Percentiles rank a stretch among this genome's conserved stretches.
phyloP scores from a whole-genome alignment of 1,140 invertebrate species.

The Scaptomyza graminum region DNA sequence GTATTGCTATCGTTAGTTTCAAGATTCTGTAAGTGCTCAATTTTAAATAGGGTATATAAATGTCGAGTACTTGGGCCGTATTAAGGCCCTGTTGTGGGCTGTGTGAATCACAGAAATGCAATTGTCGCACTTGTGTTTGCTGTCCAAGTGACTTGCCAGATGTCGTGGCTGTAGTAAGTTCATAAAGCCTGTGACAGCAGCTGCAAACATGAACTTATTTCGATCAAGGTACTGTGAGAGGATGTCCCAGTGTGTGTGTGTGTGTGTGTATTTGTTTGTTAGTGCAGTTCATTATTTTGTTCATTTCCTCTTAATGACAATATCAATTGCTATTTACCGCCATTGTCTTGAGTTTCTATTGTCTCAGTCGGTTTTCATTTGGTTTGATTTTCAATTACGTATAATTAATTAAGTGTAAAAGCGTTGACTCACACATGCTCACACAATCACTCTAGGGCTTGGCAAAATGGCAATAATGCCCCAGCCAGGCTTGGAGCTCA shows the following conservation, averaged over 20 bases:
- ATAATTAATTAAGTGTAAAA: conserved; percentile 81
- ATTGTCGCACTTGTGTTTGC: conserved; percentile 40
- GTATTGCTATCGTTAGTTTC: too few species aligned
- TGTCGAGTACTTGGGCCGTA: background rate
- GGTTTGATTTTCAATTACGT: conserved; percentile 78
- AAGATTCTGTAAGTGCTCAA: background rate
- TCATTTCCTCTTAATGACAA: conserved; percentile 79
- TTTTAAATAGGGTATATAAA: background rate
- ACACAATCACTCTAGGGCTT: background rate
- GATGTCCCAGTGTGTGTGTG: background rate
- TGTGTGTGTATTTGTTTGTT: conserved; percentile 18
- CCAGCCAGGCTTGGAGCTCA: background rate
- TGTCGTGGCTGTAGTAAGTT: conserved; percentile 50
- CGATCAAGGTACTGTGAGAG: background rate
- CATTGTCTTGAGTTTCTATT: conserved; percentile 71
- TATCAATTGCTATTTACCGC: conserved; percentile 76
- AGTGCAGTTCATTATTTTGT: conserved; percentile 76
- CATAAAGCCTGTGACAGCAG: conserved; percentile 62
- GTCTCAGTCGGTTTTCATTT: conserved; percentile 68
- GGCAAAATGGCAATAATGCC: conserved; percentile 5
- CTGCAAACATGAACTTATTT: conserved; percentile 54
- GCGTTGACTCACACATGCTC: conserved; percentile 52
- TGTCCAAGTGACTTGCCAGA: conserved; percentile 42
- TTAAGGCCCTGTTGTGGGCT: background rate
- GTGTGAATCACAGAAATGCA: conserved; percentile 25